phyloP scores from a whole-genome alignment of 92 coral and sea anemone genomes.

The Epizoanthus ramosus region DNA sequence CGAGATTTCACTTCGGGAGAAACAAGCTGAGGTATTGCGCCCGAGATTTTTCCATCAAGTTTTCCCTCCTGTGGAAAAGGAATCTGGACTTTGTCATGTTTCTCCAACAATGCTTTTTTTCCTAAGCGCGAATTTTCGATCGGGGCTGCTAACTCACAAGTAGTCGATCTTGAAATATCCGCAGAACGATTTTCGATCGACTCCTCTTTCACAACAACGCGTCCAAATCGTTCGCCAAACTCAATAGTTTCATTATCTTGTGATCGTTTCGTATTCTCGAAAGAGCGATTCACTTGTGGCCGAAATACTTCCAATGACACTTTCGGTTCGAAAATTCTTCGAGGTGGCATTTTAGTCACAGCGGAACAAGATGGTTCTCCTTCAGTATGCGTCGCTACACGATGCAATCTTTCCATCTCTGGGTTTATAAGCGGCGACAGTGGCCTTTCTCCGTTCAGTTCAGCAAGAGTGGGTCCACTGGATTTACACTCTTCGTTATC shows the following conservation, averaged over 20 bases:
- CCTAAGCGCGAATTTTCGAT: conserved; percentile 13
- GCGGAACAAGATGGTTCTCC: conserved; percentile 57
- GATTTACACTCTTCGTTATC: conserved; percentile 72
- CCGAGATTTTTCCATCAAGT: conserved; percentile 48
- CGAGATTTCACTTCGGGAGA: conserved; percentile 66
- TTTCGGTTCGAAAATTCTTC: conserved; percentile 33
- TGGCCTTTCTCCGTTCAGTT: conserved; percentile 90
- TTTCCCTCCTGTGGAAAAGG: conserved; percentile 57
- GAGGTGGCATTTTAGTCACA: conserved; percentile 29
- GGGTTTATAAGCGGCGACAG: conserved; percentile 96
- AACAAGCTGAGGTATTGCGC: conserved; percentile 64
- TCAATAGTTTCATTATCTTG: conserved; percentile 28
- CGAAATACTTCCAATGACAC: conserved; percentile 36
- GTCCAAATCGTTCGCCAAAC: conserved; percentile 44
- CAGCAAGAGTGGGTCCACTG: conserved; percentile 97
- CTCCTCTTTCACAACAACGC: conserved; percentile 38
- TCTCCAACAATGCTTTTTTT: conserved; percentile 4
- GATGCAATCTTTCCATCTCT: conserved; percentile 98
- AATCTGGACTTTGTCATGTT: conserved; percentile 17
- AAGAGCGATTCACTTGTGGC: conserved; percentile 32
- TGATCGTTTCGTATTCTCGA: conserved; percentile 14
- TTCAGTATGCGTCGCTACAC: conserved; percentile 88
- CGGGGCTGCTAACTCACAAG: conserved; percentile 38
- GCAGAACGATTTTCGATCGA: background rate
- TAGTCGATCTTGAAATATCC: conserved; percentile 20